Conservation (phyloP, 2,113 vertebrate genomes). For the Heliornis fulica region DNA sequence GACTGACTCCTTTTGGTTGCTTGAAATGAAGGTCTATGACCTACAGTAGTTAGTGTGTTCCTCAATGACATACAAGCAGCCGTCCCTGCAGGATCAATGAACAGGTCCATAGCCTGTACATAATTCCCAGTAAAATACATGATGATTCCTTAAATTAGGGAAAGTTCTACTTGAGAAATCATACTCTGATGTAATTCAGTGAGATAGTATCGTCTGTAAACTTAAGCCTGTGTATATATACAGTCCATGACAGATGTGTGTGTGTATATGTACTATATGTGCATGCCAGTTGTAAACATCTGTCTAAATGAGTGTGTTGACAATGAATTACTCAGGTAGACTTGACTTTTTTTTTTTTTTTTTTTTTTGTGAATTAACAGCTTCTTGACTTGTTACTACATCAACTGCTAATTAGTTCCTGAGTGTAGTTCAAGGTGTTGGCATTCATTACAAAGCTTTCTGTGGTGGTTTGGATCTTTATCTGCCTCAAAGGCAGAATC, state of each 20-base stretch:
- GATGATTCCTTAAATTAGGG: background rate
- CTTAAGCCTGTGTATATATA: background rate
- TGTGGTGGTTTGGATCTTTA: constrained; percentile 56
- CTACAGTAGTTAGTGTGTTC: background rate
- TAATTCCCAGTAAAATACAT: background rate
- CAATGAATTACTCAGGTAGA: constrained; percentile 27
- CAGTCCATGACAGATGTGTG: background rate
- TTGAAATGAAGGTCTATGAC: background rate
- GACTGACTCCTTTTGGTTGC: background rate
- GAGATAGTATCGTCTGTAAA: background rate
- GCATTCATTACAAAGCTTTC: constrained; percentile 65
- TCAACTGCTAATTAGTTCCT: constrained; percentile 67
- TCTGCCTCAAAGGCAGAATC: constrained; percentile 51
- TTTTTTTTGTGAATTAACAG: constrained; percentile 48
- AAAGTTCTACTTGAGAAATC: background rate
- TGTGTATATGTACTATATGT: background rate
- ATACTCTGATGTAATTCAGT: background rate
- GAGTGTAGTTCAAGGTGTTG: constrained; percentile 63
- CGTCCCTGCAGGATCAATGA: background rate
- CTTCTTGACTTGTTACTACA: constrained; percentile 68
- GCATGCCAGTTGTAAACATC: background rate
- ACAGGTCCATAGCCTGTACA: background rate
- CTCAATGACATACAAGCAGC: background rate
- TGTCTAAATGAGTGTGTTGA: constrained; percentile 17
- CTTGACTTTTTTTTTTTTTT: constrained; percentile 13